Evolutionary conservation across 2,113 vertebrate genomes (phyloP).

Genomic region (Python bivittatus): DNA sequence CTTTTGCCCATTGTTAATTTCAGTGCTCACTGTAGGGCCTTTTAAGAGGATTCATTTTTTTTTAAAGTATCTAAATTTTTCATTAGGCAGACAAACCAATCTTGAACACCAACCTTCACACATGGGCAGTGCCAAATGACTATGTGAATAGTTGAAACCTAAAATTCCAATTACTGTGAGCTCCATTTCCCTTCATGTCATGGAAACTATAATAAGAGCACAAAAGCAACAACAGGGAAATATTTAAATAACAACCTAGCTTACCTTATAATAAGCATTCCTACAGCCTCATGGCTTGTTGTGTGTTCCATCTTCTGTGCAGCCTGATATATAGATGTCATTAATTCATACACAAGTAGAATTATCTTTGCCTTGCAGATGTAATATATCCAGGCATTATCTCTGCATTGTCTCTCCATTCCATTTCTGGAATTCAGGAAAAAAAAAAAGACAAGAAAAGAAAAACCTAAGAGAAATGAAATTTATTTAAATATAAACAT

Average conservation of each 20-base stretch:
- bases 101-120: conserved; percentile 9
- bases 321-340: conserved; percentile 43
- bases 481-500: conserved; percentile 23
- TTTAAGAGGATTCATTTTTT: neutral
- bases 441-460: conserved; percentile 21
- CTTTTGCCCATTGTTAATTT: neutral
- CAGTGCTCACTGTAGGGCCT: neutral
- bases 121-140: neutral
- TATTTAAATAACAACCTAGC: neutral
- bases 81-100: conserved; percentile 8
- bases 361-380: conserved; percentile 59
- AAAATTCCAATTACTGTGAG: conserved; percentile 9
- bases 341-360: neutral
- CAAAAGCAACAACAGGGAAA: neutral
- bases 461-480: neutral
- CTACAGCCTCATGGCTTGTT: neutral
- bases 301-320: conserved; percentile 10
- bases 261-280: neutral
- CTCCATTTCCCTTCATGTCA: conserved; percentile 1
- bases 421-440: conserved; percentile 29
- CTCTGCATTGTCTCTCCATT: conserved; percentile 18
- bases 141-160: neutral
- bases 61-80: neutral
- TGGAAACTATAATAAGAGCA: neutral
- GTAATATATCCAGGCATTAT: conserved; percentile 25